A percentile compares a stretch with the other conserved stretches of the same genome.
phyloP scores from a whole-genome alignment of 64 coral and sea anemone species.

The Actinia tenebrosa region DNA sequence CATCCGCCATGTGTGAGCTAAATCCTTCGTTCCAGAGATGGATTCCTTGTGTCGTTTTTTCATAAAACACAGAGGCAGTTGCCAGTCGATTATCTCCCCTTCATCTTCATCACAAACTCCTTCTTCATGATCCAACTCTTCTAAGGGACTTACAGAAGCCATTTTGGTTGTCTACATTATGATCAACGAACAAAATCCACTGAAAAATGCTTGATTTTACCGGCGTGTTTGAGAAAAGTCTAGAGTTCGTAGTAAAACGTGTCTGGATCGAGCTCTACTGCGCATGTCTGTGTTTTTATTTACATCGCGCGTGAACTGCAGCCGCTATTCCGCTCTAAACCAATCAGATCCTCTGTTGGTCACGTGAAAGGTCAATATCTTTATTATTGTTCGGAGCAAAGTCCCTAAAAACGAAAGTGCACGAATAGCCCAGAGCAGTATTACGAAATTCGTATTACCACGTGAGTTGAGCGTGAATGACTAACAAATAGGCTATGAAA shows the following conservation, averaged over 20 bases:
- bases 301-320: conserved; percentile 14
- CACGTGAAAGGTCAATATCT: conserved; percentile 20
- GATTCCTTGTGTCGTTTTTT: conserved; percentile 88
- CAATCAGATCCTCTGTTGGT: background rate
- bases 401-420: background rate
- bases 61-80: conserved; percentile 96
- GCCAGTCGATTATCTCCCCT: conserved; percentile 96
- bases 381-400: background rate
- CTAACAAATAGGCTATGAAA: too few species aligned
- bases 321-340: background rate
- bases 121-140: conserved; percentile 73
- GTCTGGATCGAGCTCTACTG: background rate
- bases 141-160: conserved; percentile 62
- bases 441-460: background rate
- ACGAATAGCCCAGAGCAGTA: background rate
- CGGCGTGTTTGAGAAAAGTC: background rate
- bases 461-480: conserved; percentile 6
- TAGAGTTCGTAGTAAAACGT: conserved; percentile 31
- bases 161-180: conserved; percentile 2
- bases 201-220: conserved; percentile 1
- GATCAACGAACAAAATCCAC: background rate
- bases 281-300: conserved; percentile 42
- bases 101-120: conserved; percentile 79
- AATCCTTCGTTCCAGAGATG: conserved; percentile 80
- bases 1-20: conserved; percentile 96